phyloP scores from a whole-genome alignment of 2,888 invertebrate genomes.

The Eristalis pertinax region DNA sequence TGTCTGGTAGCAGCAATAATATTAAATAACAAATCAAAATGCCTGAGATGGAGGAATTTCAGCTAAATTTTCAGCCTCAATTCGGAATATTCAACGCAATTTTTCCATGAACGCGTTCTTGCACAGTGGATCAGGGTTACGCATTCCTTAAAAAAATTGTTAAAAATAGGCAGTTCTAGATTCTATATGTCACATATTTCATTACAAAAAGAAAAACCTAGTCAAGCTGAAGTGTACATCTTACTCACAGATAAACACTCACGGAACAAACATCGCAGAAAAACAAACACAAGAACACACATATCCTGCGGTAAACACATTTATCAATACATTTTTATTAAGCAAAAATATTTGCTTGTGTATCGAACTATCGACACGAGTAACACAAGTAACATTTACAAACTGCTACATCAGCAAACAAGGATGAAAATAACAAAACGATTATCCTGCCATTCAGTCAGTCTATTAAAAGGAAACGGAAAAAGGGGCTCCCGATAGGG shows the following conservation, averaged over 20 bases:
- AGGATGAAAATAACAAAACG: conserved; percentile 69
- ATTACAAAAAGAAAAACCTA: too few species aligned
- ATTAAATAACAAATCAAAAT: too few species aligned
- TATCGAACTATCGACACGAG: background rate
- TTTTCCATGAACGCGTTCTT: too few species aligned
- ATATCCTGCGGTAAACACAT: background rate
- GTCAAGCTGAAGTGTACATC: too few species aligned
- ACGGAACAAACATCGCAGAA: background rate
- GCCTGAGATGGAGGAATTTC: too few species aligned
- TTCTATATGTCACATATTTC: too few species aligned
- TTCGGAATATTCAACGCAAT: too few species aligned
- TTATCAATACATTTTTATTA: background rate
- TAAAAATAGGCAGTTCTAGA: too few species aligned
- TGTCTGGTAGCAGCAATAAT: too few species aligned
- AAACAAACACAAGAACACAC: background rate
- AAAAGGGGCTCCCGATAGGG: conserved; percentile 8
- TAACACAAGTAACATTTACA: conserved; percentile 17
- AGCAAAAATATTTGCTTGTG: conserved; percentile 1
- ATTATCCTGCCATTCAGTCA: conserved; percentile 67
- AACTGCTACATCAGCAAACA: conserved; percentile 67
- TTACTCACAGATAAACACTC: background rate
- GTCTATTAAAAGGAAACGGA: conserved; percentile 60
- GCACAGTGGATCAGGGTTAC: too few species aligned
- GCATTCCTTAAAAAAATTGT: too few species aligned
- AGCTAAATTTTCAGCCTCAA: too few species aligned